Evolutionary conservation across 2,888 invertebrate species (phyloP).

Genomic region (Nebria salina): DNA sequence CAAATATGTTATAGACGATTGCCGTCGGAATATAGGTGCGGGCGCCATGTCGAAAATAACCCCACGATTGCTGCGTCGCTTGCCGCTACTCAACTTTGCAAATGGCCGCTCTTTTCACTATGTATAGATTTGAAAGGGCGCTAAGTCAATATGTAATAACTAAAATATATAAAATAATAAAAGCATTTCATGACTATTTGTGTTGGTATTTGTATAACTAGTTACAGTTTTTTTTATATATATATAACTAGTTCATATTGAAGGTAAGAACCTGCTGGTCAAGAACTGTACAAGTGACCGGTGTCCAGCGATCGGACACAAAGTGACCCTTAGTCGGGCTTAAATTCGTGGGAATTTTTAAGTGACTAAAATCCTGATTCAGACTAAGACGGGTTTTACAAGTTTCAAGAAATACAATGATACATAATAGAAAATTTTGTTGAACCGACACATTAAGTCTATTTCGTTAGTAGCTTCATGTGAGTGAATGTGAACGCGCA

Average conservation of each 20-base stretch:
- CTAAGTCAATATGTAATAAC: too few relatives aligned
- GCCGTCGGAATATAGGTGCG: background rate
- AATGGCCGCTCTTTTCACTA: background rate
- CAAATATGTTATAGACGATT: background rate
- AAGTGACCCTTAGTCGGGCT: background rate
- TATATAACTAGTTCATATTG: too few relatives aligned
- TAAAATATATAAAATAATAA: too few relatives aligned
- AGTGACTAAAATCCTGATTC: background rate
- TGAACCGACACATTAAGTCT: too few relatives aligned
- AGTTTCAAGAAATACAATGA: slow-evolving; percentile 4
- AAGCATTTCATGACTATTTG: too few relatives aligned
- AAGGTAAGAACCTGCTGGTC: background rate
- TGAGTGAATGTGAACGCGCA: too few relatives aligned
- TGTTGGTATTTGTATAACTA: too few relatives aligned
- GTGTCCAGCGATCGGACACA: background rate
- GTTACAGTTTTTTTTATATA: too few relatives aligned
- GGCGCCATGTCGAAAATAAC: background rate
- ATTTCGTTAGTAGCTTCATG: too few relatives aligned
- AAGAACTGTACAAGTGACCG: slow-evolving; percentile 5
- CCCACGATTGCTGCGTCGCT: background rate
- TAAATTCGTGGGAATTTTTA: background rate
- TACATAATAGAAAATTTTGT: background rate
- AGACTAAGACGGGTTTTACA: background rate
- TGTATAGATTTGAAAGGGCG: too few relatives aligned
- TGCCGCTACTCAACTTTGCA: background rate